Conservation (phyloP, 2,888 invertebrate species). For the Smittia aterrima region DNA sequence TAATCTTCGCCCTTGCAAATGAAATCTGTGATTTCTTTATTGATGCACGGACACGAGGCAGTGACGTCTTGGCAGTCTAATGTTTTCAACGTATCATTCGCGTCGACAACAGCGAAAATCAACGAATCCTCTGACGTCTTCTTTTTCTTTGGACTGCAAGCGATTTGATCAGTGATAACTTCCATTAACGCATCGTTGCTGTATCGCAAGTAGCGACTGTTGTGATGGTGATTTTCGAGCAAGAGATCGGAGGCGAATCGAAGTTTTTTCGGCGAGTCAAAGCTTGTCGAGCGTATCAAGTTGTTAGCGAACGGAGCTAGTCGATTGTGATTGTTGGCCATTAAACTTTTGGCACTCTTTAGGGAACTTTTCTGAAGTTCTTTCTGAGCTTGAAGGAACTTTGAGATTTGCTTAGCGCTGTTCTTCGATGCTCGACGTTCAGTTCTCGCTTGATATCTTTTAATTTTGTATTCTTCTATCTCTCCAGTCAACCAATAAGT, state of each 20-base stretch:
- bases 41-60: slow-evolving; percentile 50
- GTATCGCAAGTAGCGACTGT: slow-evolving; percentile 40
- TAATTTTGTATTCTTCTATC: slow-evolving; percentile 60
- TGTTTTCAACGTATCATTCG: slow-evolving; percentile 21
- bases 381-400: slow-evolving; percentile 39
- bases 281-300: slow-evolving; percentile 69
- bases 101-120: slow-evolving; percentile 33
- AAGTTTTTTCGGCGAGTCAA: slow-evolving; percentile 79
- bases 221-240: slow-evolving; percentile 25
- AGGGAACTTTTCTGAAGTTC: slow-evolving; percentile 46
- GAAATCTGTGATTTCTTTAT: slow-evolving; percentile 33
- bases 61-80: slow-evolving; percentile 49
- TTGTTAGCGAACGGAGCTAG: slow-evolving; percentile 57
- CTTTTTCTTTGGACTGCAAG: slow-evolving; percentile 49
- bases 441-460: slow-evolving; percentile 58
- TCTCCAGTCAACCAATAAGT: slow-evolving; percentile 84
- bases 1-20: slow-evolving; percentile 38
- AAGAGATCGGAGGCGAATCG: slow-evolving; percentile 65
- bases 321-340: slow-evolving; percentile 44
- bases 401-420: slow-evolving; percentile 39
- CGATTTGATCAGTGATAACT: slow-evolving; percentile 51
- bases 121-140: slow-evolving; percentile 24
- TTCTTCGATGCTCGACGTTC: slow-evolving; percentile 52
- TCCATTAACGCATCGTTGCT: slow-evolving; percentile 54
- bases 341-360: slow-evolving; percentile 45